phyloP scores from a whole-genome alignment of 2,797 vertebrate species.

The Sus cebifrons region DNA sequence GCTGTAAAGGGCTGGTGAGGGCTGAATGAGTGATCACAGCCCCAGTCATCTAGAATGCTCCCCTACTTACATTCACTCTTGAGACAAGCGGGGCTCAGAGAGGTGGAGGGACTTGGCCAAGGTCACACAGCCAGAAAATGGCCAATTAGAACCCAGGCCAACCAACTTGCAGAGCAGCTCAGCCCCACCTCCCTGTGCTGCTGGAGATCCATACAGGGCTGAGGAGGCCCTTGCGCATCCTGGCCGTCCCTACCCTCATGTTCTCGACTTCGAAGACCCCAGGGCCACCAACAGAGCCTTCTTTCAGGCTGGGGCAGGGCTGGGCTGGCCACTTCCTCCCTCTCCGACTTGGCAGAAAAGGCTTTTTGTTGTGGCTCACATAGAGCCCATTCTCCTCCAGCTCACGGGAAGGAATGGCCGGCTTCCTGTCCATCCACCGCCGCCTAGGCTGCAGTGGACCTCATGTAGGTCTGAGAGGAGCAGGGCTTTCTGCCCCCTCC shows the following conservation, averaged over 20 bases:
- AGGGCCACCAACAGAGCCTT: slow-evolving; percentile 77
- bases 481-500: neutral
- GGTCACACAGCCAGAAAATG: slow-evolving; percentile 27
- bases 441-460: neutral
- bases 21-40: rapidly evolving
- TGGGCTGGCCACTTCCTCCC: slow-evolving; percentile 40
- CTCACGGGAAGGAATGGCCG: slow-evolving; percentile 63
- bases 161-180: neutral
- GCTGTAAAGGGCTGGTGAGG: neutral
- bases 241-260: neutral
- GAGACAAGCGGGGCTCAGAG: neutral
- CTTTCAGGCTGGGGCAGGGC: slow-evolving; percentile 75
- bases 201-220: neutral
- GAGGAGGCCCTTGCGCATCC: neutral
- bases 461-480: neutral
- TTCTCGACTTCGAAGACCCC: slow-evolving; percentile 55
- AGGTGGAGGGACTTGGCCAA: slow-evolving; percentile 14
- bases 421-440: slow-evolving; percentile 78
- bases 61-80: neutral
- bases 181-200: neutral
- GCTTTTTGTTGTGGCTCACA: slow-evolving; percentile 83
- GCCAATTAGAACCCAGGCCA: neutral
- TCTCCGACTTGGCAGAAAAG: slow-evolving; percentile 82
- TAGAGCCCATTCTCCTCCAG: slow-evolving; percentile 78
- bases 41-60: neutral